phyloP scores from a whole-genome alignment of 2,888 invertebrate species.

The Mythimna albipuncta region DNA sequence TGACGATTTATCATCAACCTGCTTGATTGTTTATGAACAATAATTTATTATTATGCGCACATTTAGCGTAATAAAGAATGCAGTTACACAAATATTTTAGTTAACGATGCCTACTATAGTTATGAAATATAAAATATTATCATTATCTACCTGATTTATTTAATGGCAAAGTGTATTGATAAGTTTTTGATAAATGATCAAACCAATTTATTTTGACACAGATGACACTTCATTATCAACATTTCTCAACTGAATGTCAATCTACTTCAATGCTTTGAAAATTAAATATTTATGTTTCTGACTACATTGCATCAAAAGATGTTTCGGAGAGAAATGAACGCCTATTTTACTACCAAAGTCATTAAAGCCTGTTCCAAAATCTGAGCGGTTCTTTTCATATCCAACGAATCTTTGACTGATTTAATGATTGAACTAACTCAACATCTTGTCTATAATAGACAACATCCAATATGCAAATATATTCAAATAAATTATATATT shows the following conservation, averaged over 20 bases:
- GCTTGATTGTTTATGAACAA: slow-evolving; percentile 35
- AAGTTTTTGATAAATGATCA: slow-evolving; percentile 40
- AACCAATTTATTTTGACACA: slow-evolving; percentile 39
- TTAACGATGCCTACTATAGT: slow-evolving; percentile 27
- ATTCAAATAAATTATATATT: slow-evolving; percentile 62
- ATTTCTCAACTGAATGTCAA: slow-evolving; percentile 27
- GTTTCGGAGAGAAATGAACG: slow-evolving; percentile 20
- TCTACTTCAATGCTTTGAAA: slow-evolving; percentile 21
- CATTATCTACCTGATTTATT: slow-evolving; percentile 37
- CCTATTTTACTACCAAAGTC: slow-evolving; percentile 28
- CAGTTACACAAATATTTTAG: slow-evolving; percentile 42
- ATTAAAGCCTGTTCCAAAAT: slow-evolving; percentile 23
- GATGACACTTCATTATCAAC: slow-evolving; percentile 43
- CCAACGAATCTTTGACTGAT: slow-evolving; percentile 33
- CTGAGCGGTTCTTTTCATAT: slow-evolving; percentile 47
- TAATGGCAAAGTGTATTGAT: slow-evolving; percentile 29
- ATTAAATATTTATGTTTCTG: slow-evolving; percentile 49
- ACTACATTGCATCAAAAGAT: slow-evolving; percentile 13
- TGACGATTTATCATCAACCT: slow-evolving; percentile 18
- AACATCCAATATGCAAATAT: slow-evolving; percentile 64
- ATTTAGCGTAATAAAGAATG: slow-evolving; percentile 34
- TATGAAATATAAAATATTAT: slow-evolving; percentile 36
- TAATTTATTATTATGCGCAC: slow-evolving; percentile 38
- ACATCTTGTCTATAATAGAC: slow-evolving; percentile 52
- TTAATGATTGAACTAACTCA: slow-evolving; percentile 57